Base-by-base conservation (phyloP, 2,888 invertebrate species). In the Exephanes ischioxanthus region DNA sequence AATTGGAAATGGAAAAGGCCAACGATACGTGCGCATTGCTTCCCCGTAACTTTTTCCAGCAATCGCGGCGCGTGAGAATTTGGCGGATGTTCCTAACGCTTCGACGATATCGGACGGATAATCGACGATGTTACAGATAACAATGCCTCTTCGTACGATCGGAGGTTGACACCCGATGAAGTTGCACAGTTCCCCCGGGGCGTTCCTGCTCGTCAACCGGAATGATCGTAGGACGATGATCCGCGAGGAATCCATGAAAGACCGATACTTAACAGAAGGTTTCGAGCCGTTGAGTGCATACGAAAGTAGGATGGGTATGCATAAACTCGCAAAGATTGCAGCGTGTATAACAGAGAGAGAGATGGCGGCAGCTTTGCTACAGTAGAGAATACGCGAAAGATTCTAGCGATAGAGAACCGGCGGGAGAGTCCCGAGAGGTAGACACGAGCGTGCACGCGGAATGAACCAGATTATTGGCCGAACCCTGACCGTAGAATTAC, bases 401-500 rank as follows among this genome's bases (percentile, higher is more conserved):
- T 90, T 88, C 81, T 66, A 77, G 84, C 80, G 88, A 86, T 86
- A 86, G 79, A 76, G 81, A 53, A 30, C 33, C 80, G 80, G 41
- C 33, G 68, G 80, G 81, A 78, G 77, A 26, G 26, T 22, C 26
- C 26, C 11, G 26, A 26, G 58, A 58, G 58, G 58, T 58, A 26
- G 58, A 58, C 58, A 6, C 11, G 58, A 58, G 58, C 63, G 71
- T 82, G 75, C 81, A 82, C 89, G 85, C 88, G 87, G 89, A 90
- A 90, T 91, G 92, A 92, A 92, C 92, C 90, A 91, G 92, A 93
- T 92, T 93, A 93, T 92, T 91, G 92, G 90, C 91, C 90, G 92
- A 92, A 92, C 91, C 91, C 90, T 92, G 92, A 92, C 92, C 92
- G 90, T 85, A 89, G 90, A 91, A 92, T 92, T 92, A 92, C 91